phyloP scores from a whole-genome alignment of 2,888 invertebrate species.

The Chrysotoxum bicinctum region DNA sequence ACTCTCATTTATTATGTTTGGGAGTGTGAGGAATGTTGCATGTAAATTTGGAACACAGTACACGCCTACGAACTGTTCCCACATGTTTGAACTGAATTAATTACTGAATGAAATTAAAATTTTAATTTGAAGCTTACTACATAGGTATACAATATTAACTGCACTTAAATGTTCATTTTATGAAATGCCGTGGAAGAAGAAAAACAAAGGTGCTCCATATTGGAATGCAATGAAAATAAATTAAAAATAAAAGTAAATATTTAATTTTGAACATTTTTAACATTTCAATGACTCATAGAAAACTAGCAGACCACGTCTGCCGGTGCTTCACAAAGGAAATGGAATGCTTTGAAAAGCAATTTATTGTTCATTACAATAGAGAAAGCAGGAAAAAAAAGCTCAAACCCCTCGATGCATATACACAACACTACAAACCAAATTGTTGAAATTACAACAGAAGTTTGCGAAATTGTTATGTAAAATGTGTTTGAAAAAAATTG shows the following conservation, averaged over 20 bases:
- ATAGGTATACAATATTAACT: background rate
- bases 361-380: no score
- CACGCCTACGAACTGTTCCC: constrained; percentile 17
- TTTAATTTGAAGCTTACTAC: background rate
- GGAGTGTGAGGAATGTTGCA: constrained; percentile 23
- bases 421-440: no score
- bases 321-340: no score
- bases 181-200: background rate
- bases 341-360: no score
- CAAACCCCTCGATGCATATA: no score
- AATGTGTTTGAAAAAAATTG: no score
- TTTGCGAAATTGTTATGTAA: no score
- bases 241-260: background rate
- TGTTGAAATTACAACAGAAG: no score
- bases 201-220: background rate
- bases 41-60: constrained; percentile 12
- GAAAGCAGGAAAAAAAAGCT: no score
- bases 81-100: constrained; percentile 31
- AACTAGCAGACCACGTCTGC: no score
- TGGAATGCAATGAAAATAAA: background rate
- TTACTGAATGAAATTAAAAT: constrained; percentile 40
- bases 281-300: no score
- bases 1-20: constrained; percentile 31
- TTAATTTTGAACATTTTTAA: no score
- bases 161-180: background rate